phyloP scores from a whole-genome alignment of 2,888 invertebrate genomes.

The Brenthis daphne region DNA sequence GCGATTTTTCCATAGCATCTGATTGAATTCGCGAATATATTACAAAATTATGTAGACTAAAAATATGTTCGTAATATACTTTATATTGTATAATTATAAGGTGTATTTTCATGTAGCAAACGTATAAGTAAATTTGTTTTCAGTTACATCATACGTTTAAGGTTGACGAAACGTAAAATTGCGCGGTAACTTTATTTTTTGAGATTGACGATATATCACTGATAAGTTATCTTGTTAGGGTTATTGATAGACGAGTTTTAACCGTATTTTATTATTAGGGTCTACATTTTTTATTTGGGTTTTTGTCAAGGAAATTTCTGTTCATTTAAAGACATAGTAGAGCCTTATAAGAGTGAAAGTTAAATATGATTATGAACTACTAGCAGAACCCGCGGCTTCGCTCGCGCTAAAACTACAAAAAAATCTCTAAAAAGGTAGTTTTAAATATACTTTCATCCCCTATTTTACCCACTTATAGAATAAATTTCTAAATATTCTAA shows the following conservation, averaged over 20 bases:
- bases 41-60: constrained; percentile 13
- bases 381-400: too few species aligned
- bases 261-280: constrained; percentile 8
- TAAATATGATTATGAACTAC: too few species aligned
- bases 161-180: constrained; percentile 75
- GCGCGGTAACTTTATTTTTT: constrained; percentile 77
- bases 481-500: too few species aligned
- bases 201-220: constrained; percentile 72
- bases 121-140: background rate
- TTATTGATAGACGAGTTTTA: constrained; percentile 46
- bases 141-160: constrained; percentile 63
- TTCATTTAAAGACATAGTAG: background rate
- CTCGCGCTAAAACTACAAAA: too few species aligned
- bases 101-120: constrained; percentile 18
- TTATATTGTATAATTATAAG: constrained; percentile 12
- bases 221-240: constrained; percentile 57
- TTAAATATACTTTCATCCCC: too few species aligned
- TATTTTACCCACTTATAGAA: too few species aligned
- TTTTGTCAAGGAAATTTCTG: background rate
- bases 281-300: background rate
- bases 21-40: constrained; percentile 24
- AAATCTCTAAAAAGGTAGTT: too few species aligned
- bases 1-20: constrained; percentile 26
- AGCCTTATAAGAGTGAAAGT: too few species aligned
- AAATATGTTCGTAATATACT: background rate